Evolutionary conservation across 1,140 invertebrate genomes (phyloP).

Genomic region (Brachystomella parvula): DNA sequence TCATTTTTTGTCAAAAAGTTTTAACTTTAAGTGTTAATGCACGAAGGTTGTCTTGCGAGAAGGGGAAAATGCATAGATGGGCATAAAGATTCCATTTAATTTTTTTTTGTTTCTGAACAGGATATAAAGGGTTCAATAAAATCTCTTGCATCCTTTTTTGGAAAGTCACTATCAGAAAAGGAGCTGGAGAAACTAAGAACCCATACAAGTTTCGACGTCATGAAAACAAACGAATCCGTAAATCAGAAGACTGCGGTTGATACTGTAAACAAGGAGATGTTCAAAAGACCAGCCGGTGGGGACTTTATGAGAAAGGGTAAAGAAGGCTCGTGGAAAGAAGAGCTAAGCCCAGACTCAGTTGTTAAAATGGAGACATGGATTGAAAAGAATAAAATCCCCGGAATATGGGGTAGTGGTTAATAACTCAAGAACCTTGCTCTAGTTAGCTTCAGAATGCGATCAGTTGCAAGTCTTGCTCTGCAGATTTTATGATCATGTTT

Average conservation of each 20-base stretch:
- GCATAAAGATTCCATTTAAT: not conserved
- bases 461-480: too few species aligned
- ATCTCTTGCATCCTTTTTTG: not conserved
- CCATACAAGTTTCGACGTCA: not conserved
- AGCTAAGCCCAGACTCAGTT: constrained; percentile 50
- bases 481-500: too few species aligned
- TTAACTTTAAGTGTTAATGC: too few species aligned
- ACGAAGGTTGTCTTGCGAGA: too few species aligned
- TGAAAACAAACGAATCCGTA: not conserved
- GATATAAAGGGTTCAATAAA: not conserved
- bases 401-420: too few species aligned
- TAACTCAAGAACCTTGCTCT: too few species aligned
- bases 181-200: not conserved
- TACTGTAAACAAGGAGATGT: not conserved
- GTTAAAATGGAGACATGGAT: constrained; percentile 36
- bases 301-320: constrained; percentile 37
- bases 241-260: not conserved
- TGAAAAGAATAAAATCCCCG: constrained; percentile 27
- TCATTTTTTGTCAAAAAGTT: too few species aligned
- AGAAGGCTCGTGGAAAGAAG: constrained; percentile 35
- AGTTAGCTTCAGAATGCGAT: too few species aligned
- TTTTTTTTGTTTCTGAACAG: not conserved
- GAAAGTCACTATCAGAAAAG: not conserved
- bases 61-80: not conserved
- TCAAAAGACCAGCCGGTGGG: not conserved